Evolutionary conservation across 2,797 vertebrate species (phyloP).

Genomic region (Labeo calbasu): DNA sequence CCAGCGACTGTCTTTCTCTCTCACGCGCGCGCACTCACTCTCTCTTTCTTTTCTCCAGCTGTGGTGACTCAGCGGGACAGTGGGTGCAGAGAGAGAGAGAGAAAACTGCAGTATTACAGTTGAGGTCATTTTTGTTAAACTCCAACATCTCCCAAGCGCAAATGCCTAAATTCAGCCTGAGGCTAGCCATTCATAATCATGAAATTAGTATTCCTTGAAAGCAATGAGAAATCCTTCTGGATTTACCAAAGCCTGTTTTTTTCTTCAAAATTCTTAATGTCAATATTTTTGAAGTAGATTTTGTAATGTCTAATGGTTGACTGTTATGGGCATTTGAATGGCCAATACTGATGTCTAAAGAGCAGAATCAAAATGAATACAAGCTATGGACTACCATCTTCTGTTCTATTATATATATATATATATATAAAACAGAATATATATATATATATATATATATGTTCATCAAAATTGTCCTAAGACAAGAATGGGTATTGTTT

Average conservation of each 20-base stretch:
- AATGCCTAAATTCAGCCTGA: slow-evolving; percentile 74
- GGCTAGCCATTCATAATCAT: slow-evolving; percentile 79
- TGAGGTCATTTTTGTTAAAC: slow-evolving; percentile 76
- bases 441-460: no score
- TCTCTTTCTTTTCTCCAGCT: slow-evolving; percentile 11
- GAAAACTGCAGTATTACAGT: slow-evolving; percentile 65
- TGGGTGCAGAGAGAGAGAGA: slow-evolving; percentile 4
- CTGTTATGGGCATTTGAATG: no score
- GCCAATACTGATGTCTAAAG: slow-evolving; percentile 10
- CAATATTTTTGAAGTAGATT: slow-evolving; percentile 10
- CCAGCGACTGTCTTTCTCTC: neutral
- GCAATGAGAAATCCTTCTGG: slow-evolving; percentile 76
- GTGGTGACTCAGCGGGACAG: slow-evolving; percentile 32
- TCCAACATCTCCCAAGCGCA: slow-evolving; percentile 70
- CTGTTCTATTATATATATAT: no score
- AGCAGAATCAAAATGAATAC: neutral
- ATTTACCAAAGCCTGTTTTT: slow-evolving; percentile 24
- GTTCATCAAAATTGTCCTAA: no score
- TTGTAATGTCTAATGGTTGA: neutral
- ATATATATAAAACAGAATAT: no score
- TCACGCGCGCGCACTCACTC: neutral
- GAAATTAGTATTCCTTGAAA: slow-evolving; percentile 76
- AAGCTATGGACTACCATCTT: neutral
- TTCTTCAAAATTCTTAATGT: neutral
- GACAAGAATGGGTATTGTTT: no score